Evolutionary conservation across 2,113 vertebrate species (phyloP).

Genomic region (Lipophrys pholis): DNA sequence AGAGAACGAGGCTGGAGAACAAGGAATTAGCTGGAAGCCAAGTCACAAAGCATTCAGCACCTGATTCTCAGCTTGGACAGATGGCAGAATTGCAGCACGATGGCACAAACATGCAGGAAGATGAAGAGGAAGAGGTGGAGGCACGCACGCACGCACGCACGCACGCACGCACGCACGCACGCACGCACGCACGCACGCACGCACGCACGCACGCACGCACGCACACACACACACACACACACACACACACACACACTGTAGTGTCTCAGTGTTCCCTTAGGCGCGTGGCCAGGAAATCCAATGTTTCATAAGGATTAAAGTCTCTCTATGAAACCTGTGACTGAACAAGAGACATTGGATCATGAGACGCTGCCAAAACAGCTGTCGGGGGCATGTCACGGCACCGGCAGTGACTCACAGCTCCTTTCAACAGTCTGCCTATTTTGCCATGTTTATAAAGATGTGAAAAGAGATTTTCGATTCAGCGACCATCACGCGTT

Average conservation of each 20-base stretch:
- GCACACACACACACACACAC: slow-evolving; percentile 22
- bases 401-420: slow-evolving; percentile 48
- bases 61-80: slow-evolving; percentile 75
- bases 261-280: slow-evolving; percentile 51
- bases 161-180: neutral
- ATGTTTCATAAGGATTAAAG: slow-evolving; percentile 70
- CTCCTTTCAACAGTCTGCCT: slow-evolving; percentile 32
- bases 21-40: slow-evolving; percentile 67
- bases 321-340: slow-evolving; percentile 56
- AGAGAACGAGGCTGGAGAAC: slow-evolving; percentile 48
- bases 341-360: slow-evolving; percentile 44
- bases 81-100: slow-evolving; percentile 67
- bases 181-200: slow-evolving; percentile 31
- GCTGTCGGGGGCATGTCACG: slow-evolving; percentile 56
- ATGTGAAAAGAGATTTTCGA: slow-evolving; percentile 40
- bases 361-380: slow-evolving; percentile 54
- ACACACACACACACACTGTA: slow-evolving; percentile 21
- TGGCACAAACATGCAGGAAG: slow-evolving; percentile 66
- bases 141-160: slow-evolving; percentile 14
- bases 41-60: slow-evolving; percentile 71
- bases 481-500: slow-evolving; percentile 53
- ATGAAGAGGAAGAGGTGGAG: slow-evolving; percentile 38
- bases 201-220: slow-evolving; percentile 8
- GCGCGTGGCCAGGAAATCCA: slow-evolving; percentile 56
- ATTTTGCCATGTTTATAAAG: slow-evolving; percentile 17